Conservation (phyloP, 1,140 invertebrate genomes). For the Conopomorpha cramerella region DNA sequence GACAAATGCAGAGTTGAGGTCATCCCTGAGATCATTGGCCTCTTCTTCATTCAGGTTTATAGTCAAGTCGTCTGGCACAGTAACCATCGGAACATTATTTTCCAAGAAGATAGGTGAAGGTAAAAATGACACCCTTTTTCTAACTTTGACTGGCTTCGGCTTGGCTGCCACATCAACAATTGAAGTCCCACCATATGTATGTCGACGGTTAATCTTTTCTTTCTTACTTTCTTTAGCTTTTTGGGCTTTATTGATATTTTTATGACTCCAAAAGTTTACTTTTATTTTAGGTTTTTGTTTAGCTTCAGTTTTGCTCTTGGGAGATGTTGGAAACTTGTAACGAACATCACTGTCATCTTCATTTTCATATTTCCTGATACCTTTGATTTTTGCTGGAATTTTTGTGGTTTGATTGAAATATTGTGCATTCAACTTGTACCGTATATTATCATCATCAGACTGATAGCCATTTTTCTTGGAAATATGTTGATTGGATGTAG, state of each 20-base stretch:
- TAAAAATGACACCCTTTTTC: constrained; percentile 41
- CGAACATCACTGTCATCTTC: constrained; percentile 35
- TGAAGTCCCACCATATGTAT: constrained; percentile 19
- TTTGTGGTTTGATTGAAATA: constrained; percentile 14
- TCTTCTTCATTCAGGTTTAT: constrained; percentile 48
- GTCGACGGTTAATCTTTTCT: constrained; percentile 21
- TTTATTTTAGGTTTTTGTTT: constrained; percentile 48
- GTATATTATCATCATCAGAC: constrained; percentile 39
- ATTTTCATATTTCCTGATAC: constrained; percentile 13
- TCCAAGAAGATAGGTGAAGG: constrained; percentile 42
- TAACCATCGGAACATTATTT: constrained; percentile 48
- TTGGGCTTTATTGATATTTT: constrained; percentile 19
- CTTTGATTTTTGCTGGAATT: constrained; percentile 14
- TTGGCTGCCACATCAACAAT: constrained; percentile 12
- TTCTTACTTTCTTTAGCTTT: constrained; percentile 16
- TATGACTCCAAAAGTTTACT: constrained; percentile 52
- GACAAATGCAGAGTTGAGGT: constrained; percentile 29
- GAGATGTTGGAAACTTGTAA: constrained; percentile 31
- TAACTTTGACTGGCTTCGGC: constrained; percentile 33
- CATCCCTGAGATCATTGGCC: constrained; percentile 35
- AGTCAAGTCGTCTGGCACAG: constrained; percentile 48
- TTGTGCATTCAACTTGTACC: constrained; percentile 39
- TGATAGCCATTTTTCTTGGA: not conserved
- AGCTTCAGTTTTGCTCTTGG: constrained; percentile 21
- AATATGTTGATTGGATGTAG: not conserved